Percentiles rank a stretch among this genome's conserved stretches.
Conservation (phyloP, 2,797 vertebrate genomes). For the Microtus obscurus region DNA sequence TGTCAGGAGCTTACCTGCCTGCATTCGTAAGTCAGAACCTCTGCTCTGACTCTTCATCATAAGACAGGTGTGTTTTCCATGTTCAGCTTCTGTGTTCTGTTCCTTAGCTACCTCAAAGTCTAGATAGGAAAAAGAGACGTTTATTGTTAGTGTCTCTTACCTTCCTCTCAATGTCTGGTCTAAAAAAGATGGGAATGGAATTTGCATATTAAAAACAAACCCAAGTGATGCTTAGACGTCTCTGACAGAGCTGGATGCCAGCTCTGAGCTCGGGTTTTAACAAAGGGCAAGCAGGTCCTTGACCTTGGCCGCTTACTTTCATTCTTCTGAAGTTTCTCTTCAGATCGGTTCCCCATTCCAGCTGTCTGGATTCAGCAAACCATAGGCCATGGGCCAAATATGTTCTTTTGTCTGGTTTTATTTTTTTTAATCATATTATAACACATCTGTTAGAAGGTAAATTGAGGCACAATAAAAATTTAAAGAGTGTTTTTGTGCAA, state of each 20-base stretch:
- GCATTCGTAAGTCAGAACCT: not conserved
- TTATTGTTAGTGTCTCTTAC: not conserved
- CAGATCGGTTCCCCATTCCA: not conserved
- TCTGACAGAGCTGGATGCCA: not conserved
- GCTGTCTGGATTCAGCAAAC: not conserved
- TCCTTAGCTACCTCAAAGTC: not conserved
- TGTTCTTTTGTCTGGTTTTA: not conserved
- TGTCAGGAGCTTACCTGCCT: not conserved
- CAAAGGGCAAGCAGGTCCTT: not conserved
- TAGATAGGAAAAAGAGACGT: not conserved
- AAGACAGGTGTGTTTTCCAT: not conserved
- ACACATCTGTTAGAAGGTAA: constrained; percentile 55
- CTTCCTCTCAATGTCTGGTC: not conserved
- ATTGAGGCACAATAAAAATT: constrained; percentile 66
- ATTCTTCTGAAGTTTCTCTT: constrained; percentile 13
- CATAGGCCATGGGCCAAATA: not conserved
- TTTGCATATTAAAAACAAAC: constrained; percentile 39
- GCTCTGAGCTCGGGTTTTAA: not conserved
- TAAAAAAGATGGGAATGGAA: constrained; percentile 54
- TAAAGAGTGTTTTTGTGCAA: constrained; percentile 36
- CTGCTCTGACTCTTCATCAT: not conserved
- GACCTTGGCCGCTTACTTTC: not conserved
- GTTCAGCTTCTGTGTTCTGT: not conserved
- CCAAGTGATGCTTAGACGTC: not conserved
- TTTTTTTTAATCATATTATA: not conserved